Evolutionary conservation across 2,113 vertebrate species (phyloP).

Genomic region (Mirounga angustirostris): DNA sequence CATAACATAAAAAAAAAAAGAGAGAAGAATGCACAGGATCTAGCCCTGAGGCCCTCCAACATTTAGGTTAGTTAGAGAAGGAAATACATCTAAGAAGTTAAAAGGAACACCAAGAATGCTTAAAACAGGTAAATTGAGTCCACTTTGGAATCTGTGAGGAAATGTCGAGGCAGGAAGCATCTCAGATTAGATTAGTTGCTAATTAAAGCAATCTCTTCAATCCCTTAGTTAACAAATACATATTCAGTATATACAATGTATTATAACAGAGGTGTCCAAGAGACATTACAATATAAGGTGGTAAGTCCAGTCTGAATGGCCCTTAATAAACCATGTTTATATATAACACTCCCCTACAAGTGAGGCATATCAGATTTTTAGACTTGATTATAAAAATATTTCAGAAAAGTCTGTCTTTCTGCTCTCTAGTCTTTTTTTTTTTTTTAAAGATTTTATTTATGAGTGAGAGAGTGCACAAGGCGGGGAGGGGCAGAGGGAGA

Average conservation of each 20-base stretch:
- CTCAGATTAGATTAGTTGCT: neutral
- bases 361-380: neutral
- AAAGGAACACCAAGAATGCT: neutral
- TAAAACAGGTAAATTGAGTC: neutral
- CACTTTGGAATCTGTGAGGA: constrained; percentile 12
- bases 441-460: neutral
- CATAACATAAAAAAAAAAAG: too few species aligned
- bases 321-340: neutral
- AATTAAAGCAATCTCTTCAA: constrained; percentile 23
- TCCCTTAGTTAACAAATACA: constrained; percentile 12
- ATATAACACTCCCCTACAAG: neutral
- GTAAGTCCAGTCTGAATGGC: neutral
- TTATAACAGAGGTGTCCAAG: neutral
- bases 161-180: neutral
- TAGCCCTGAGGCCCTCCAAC: neutral
- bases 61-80: neutral
- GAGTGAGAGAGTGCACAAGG: neutral
- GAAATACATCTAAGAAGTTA: neutral
- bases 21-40: neutral
- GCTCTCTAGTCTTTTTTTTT: neutral
- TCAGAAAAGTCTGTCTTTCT: neutral
- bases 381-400: neutral
- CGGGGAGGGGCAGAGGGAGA: neutral
- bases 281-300: neutral
- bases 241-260: neutral